Evolutionary conservation across 2,113 vertebrate species (phyloP).

Genomic region (Cynoglossus semilaevis): DNA sequence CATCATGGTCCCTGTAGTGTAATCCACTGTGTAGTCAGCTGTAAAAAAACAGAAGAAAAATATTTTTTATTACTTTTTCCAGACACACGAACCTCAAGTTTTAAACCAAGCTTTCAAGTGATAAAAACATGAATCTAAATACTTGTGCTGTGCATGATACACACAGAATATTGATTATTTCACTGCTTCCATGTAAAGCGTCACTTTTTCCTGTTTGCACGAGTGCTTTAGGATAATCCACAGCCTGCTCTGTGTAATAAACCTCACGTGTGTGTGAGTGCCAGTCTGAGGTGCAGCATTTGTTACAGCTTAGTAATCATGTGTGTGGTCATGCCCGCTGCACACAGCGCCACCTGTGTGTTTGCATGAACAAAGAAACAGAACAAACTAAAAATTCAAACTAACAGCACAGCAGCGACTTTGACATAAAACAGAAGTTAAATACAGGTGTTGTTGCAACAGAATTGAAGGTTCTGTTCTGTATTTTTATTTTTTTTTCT

Average conservation of each 20-base stretch:
- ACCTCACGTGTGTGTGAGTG: constrained; percentile 25
- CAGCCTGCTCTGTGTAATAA: constrained; percentile 30
- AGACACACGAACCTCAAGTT: too few relatives aligned
- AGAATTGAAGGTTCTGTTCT: too few relatives aligned
- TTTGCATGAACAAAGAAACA: not conserved
- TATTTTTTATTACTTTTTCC: too few relatives aligned
- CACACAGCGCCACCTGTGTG: constrained; percentile 5
- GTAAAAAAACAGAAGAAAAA: not conserved
- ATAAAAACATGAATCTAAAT: too few relatives aligned
- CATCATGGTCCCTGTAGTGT: constrained; percentile 81
- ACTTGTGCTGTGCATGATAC: too few relatives aligned
- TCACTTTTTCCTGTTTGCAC: too few relatives aligned
- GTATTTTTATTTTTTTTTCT: too few relatives aligned
- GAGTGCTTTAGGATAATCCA: constrained; percentile 28
- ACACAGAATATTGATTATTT: too few relatives aligned
- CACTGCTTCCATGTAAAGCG: too few relatives aligned
- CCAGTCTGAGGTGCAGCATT: constrained; percentile 21
- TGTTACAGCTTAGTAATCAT: constrained; percentile 49
- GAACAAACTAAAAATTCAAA: not conserved
- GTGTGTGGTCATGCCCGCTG: constrained; percentile 33
- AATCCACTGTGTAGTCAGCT: constrained; percentile 80
- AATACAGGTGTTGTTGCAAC: too few relatives aligned
- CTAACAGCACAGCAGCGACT: not conserved
- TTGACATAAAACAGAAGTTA: not conserved
- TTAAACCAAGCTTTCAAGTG: too few relatives aligned